Percentiles rank a stretch among this genome's conserved stretches.
phyloP scores from a whole-genome alignment of 2,797 vertebrate genomes.

The Emydoidea blandingii region DNA sequence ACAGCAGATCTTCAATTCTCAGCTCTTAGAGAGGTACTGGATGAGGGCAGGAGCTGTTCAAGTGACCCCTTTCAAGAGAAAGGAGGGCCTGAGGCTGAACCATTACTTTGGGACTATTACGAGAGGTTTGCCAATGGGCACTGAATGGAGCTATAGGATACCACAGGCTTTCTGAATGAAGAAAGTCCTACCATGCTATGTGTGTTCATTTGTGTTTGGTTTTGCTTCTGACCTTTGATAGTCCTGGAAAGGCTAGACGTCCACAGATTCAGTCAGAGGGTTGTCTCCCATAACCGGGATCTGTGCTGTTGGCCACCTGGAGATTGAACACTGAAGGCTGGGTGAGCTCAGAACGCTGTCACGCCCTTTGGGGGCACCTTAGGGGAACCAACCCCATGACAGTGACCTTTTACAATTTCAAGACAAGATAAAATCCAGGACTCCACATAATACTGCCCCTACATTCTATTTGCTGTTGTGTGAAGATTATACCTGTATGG shows the following conservation, averaged over 20 bases:
- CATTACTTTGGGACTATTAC: background rate
- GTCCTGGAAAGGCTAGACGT: too few species aligned
- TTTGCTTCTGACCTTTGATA: too few species aligned
- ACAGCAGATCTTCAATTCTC: background rate
- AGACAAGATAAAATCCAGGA: background rate
- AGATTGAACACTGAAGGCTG: too few species aligned
- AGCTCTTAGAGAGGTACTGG: background rate
- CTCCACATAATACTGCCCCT: background rate
- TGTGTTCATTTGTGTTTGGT: too few species aligned
- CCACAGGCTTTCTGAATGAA: too few species aligned
- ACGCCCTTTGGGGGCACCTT: too few species aligned
- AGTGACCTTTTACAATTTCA: background rate
- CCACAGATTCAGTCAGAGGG: too few species aligned
- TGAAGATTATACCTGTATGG: rapidly evolving
- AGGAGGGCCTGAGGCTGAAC: background rate
- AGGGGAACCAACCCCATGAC: too few species aligned
- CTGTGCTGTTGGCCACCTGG: too few species aligned
- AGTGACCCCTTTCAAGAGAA: background rate
- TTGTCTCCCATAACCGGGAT: too few species aligned
- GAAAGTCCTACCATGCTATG: too few species aligned
- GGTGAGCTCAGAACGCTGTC: too few species aligned
- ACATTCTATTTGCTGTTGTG: background rate
- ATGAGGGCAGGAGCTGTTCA: background rate
- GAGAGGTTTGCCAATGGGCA: background rate
- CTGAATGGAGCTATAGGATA: background rate